These are phyloP conservation scores for Porites evermanni DNA, from an alignment of 92 coral and sea anemone genomes.

Conservation along the genomic window DNA sequence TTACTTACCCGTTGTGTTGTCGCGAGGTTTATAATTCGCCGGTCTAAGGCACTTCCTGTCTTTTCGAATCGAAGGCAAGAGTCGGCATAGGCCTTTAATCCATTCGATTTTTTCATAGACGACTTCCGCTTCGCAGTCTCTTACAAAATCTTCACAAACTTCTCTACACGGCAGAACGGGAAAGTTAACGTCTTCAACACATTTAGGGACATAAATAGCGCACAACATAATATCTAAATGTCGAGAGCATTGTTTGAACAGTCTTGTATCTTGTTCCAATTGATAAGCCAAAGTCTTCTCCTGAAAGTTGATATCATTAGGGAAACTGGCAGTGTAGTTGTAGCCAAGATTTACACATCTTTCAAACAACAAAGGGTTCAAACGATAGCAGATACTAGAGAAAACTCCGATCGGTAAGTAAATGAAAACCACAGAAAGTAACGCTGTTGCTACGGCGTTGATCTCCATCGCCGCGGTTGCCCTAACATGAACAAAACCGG, in stretches of 20 bases:
- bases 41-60: constrained; percentile 46
- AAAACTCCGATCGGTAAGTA: constrained; percentile 7
- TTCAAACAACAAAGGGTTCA: constrained; percentile 31
- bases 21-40: constrained; percentile 41
- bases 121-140: constrained; percentile 44
- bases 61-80: constrained; percentile 35
- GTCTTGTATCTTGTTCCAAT: constrained; percentile 12
- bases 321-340: constrained; percentile 32
- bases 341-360: constrained; percentile 35
- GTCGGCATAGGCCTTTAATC: constrained; percentile 61
- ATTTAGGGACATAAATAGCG: constrained; percentile 57
- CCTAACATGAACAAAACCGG: not conserved
- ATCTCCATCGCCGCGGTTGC: constrained; percentile 12
- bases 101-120: constrained; percentile 53
- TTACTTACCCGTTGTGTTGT: constrained; percentile 44
- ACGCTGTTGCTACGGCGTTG: not conserved
- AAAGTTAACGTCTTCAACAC: constrained; percentile 44
- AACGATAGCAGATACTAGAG: constrained; percentile 26
- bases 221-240: constrained; percentile 53
- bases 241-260: constrained; percentile 45
- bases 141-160: constrained; percentile 58
- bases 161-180: constrained; percentile 68
- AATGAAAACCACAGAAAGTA: not conserved
- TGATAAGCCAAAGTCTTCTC: constrained; percentile 20
- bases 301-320: not conserved